Base-by-base conservation (phyloP, 2,797 vertebrate species). In the Sebastolobus altivelis region DNA sequence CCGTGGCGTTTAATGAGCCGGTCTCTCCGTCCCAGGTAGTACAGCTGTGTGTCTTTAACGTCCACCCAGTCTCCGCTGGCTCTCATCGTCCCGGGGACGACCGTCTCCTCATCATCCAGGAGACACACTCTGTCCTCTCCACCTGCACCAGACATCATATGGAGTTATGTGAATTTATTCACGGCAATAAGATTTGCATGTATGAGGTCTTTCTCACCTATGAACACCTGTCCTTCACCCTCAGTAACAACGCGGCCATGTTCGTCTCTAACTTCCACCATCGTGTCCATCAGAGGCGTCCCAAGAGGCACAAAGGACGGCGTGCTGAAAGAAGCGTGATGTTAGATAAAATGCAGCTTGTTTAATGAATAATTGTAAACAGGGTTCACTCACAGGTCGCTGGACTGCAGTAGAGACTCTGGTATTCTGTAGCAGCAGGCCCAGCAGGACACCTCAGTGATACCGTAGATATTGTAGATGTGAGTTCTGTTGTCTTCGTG, bases 381-480 rank as follows among this genome's bases (percentile, higher is more conserved):
- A 29, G 25, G 13, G 4, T 3, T 0, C 16, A 85, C 95, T 92
- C 73, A 96, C 95, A 0, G 31, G 58, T 54, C 10, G 12, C 58
- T 56, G 2, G 81, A 33, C 43, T 54, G 84, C 75, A 93, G 84
- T 3, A 88, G 80, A 56, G 92, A 89, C 77, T 97, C 94, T 46
- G 97, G 96, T 83, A 99, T 91, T 88, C 81, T 90, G 88, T 97
- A 97, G 72, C 90, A 97, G 74, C 94, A 97, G 20, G 98, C 98
- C 99, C 99, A 99, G 90, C 98, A 97, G 80, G 99, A 99, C 61
- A 99, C 98, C 83, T 99, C 98, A 1, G 98, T 99, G 77, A 98
- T 95, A 40, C 99, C 99, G 31, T 99, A 99, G 61, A 99, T 88
- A 92, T 99, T 99, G 93, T 95, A 99, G 84, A 99, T 90, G 3